Percentiles rank a stretch among this genome's conserved stretches.
Conservation (phyloP, 2,888 invertebrate genomes). For the Drosophila lacicola region DNA sequence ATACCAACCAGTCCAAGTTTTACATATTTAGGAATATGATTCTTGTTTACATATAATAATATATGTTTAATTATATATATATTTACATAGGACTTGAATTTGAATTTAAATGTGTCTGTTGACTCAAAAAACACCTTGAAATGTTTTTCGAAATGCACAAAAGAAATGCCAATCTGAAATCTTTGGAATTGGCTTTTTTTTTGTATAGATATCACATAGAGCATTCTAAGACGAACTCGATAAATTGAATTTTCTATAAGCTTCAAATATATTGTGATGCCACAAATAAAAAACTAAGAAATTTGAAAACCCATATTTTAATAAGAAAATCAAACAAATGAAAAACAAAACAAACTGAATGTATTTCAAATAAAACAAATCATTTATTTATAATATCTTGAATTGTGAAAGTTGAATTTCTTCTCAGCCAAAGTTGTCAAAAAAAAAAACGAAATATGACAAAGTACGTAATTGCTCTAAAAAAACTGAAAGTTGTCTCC, state of each 20-base stretch:
- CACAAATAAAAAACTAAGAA: conserved; percentile 18
- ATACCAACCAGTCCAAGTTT: conserved; percentile 65
- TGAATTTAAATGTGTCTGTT: conserved; percentile 23
- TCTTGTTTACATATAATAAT: conserved; percentile 37
- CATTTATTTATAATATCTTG: conserved; percentile 4
- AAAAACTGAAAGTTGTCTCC: conserved; percentile 1
- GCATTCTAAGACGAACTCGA: conserved; percentile 36
- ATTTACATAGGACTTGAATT: conserved; percentile 27
- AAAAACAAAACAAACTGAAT: conserved; percentile 15
- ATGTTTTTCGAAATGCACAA: conserved; percentile 43
- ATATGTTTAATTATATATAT: background rate
- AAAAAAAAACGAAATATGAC: conserved; percentile 22
- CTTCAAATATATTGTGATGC: conserved; percentile 70
- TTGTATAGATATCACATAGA: conserved; percentile 38
- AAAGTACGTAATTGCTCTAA: conserved; percentile 17
- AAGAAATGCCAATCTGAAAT: conserved; percentile 21
- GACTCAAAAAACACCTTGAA: conserved; percentile 29
- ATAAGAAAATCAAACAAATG: conserved; percentile 34
- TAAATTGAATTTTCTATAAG: conserved; percentile 38
- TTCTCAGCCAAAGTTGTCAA: conserved; percentile 15
- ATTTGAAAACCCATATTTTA: conserved; percentile 64
- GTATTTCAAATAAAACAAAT: conserved; percentile 44
- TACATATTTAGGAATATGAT: conserved; percentile 59
- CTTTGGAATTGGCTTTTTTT: conserved; percentile 35
- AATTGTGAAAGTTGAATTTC: background rate